Percentiles rank a stretch among this genome's conserved stretches.
These are phyloP conservation scores for Drosophila robusta DNA, from an alignment of 2,888 invertebrate genomes.

Conservation along the genomic window DNA sequence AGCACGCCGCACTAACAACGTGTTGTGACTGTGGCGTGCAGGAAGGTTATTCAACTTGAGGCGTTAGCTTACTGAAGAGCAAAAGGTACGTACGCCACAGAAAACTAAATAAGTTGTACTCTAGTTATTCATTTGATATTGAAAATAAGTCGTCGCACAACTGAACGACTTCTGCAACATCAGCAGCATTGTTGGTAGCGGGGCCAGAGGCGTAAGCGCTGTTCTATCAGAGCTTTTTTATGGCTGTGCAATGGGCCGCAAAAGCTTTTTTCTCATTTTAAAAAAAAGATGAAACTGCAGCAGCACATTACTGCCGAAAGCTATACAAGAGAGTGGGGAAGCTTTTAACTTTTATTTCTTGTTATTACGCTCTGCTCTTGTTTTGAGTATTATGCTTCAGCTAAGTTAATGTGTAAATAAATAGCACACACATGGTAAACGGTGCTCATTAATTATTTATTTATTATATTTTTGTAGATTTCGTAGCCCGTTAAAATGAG, in stretches of 20 bases:
- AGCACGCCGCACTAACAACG: slow-evolving; percentile 35
- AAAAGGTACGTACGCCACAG: slow-evolving; percentile 19
- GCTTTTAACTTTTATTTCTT: slow-evolving; percentile 45
- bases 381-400: slow-evolving; percentile 29
- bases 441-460: neutral
- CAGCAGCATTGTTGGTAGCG: slow-evolving; percentile 27
- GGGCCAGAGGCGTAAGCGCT: slow-evolving; percentile 53
- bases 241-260: slow-evolving; percentile 32
- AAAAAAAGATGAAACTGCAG: slow-evolving; percentile 50
- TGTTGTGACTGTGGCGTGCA: slow-evolving; percentile 26
- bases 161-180: slow-evolving; percentile 37
- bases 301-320: slow-evolving; percentile 39
- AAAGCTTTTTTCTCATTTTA: slow-evolving; percentile 40
- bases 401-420: slow-evolving; percentile 28
- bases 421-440: slow-evolving; percentile 12
- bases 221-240: slow-evolving; percentile 58
- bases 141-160: slow-evolving; percentile 2
- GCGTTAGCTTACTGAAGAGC: slow-evolving; percentile 7
- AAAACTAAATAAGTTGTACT: slow-evolving; percentile 10
- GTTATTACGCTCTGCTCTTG: slow-evolving; percentile 8
- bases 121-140: slow-evolving; percentile 1
- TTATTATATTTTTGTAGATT: slow-evolving; percentile 8
- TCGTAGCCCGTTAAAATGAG: slow-evolving; percentile 42
- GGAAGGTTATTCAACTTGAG: slow-evolving; percentile 58
- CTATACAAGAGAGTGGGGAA: slow-evolving; percentile 39